Evolutionary conservation across 2,888 invertebrate species (phyloP), one percentile per base, ranked within the genome.

Genomic region (Troilus luridus): DNA sequence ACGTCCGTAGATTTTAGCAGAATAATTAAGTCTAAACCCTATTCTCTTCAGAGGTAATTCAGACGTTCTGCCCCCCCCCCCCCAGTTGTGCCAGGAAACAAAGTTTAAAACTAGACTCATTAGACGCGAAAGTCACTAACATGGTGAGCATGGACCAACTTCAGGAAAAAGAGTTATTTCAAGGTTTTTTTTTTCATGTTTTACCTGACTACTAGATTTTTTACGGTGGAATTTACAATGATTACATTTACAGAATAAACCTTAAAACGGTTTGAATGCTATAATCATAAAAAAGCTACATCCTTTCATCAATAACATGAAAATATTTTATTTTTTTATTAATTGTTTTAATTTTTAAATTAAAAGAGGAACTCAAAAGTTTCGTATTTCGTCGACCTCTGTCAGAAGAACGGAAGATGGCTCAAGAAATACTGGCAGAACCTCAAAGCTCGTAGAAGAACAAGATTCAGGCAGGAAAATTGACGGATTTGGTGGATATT

Each of bases 21-120:
- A n/a, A 11, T 27, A 24, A 27, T 67, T 27, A 67, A 67, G 24
- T 67, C 14, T 27, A 14, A 24, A 27, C 67, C 24, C 3, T 24
- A 10, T 41, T 3, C 41, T 41, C 41, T 41, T 3, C 41, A 9
- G 9, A 62, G 10, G n/a, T 67, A 67, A 67, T 67, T 27, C 14
- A 67, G 24, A 27, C 27, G 24, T 27, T 67, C 67, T 24, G 67
- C 14, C 67, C 24, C 14, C 0, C 67, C 12, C 24, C 14, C 67
- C 24, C 14, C 0, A 14, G 67, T 27, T 5, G 6, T 24, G 27
- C 5, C 14, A 41, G 12, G 67, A 27, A 67, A 67, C 24, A 27
- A 67, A 67, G 67, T 67, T 67, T 12, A 67, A 67, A 67, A 67
- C 67, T 67, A 67, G 27, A 14, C 24, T 67, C 67, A 67, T 67